Base-by-base conservation (phyloP, 2,113 vertebrate genomes). In the Alligator sinensis region DNA sequence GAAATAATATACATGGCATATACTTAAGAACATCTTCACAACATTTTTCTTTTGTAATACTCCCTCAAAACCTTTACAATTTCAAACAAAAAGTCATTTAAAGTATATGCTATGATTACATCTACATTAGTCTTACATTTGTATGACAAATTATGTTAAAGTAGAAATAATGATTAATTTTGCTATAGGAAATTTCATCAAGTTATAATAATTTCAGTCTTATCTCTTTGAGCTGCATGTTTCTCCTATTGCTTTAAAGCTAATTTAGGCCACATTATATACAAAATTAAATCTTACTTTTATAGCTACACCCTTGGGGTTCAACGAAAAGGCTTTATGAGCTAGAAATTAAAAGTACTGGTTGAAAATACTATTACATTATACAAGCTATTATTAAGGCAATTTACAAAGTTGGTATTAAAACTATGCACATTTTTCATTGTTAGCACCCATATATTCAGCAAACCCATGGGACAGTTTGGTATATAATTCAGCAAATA, bases 251-350 rank as follows among this genome's bases (percentile, higher is more conserved):
- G 98, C 98, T 98, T 98, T 98, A 98, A 98, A 98, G 97, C 98
- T 98, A 98, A 98, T 98, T 98, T 98, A 98, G 97, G 96, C 97
- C 96, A 98, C 98, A 98, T 98, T 98, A 98, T 98, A 98, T 98
- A 98, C 98, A 98, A 98, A 98, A 98, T 98, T 98, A 98, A 98
- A 98, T 98, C 97, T 98, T 98, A 98, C 97, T 98, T 98, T 98
- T 98, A 98, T 98, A 97, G 98, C 98, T 98, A 98, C 97, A 97
- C 98, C 98, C 98, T 98, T 98, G 98, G 98, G 98, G 98, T 98
- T 98, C 98, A 98, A 98, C 98, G 98, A 97, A 98, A 98, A 98
- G 97, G 95, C 97, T 98, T 98, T 98, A 98, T 98, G 98, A 98
- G 98, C 97, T 98, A 98, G 98, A 98, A 98, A 98, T 98, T 98